These are phyloP conservation scores for Takifugu flavidus DNA, from an alignment of 2,113 vertebrate genomes.

Conservation along the genomic window DNA sequence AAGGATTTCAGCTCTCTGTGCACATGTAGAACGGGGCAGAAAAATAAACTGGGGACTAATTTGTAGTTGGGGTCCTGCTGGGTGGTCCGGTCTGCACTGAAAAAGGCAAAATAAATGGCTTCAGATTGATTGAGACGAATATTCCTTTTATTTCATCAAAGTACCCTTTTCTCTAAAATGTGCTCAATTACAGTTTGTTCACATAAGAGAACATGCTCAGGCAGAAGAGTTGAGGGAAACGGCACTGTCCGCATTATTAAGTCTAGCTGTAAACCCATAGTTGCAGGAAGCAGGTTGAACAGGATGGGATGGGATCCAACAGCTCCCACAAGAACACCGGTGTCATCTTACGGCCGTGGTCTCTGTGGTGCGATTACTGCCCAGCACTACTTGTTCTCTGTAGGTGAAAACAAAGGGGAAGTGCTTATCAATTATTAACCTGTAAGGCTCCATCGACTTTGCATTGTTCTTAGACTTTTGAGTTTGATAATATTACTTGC, in stretches of 20 bases:
- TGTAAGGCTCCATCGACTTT: too few relatives aligned
- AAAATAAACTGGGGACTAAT: conserved; percentile 11
- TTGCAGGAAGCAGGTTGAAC: background rate
- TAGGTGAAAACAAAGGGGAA: background rate
- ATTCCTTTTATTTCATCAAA: background rate
- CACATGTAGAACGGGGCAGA: background rate
- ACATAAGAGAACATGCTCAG: background rate
- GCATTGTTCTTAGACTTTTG: too few relatives aligned
- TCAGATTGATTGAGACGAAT: conserved; percentile 9
- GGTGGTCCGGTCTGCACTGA: conserved; percentile 27
- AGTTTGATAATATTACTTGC: too few relatives aligned
- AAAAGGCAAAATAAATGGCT: conserved; percentile 52
- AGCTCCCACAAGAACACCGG: conserved; percentile 19
- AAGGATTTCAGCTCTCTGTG: background rate
- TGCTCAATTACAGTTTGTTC: background rate
- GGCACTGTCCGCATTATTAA: too few relatives aligned
- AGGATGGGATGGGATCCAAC: conserved; percentile 20
- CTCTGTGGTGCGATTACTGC: background rate
- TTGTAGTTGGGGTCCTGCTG: background rate
- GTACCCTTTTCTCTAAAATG: too few relatives aligned
- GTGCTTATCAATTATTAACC: background rate
- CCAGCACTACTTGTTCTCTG: background rate
- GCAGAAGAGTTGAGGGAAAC: too few relatives aligned
- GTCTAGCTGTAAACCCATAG: background rate
- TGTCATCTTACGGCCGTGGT: conserved; percentile 30